Base-by-base conservation (phyloP, 2,113 vertebrate genomes). In the Andinoacara biseriatus region DNA sequence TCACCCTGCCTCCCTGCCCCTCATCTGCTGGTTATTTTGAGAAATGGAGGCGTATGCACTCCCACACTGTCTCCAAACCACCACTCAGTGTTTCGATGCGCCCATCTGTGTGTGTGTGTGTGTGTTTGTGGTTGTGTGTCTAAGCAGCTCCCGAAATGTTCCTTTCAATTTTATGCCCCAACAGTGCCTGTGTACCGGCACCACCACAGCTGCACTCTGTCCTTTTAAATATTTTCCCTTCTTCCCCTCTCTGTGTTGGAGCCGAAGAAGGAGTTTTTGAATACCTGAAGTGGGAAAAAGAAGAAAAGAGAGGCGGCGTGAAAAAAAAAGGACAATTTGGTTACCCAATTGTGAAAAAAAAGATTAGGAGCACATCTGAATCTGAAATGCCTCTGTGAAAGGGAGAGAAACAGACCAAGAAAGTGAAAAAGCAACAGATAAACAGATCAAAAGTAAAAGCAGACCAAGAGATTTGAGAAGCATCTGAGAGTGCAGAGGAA, bases 1-100 rank as follows among this genome's bases (percentile, higher is more conserved):
- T 90, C 84, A 29, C 89, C 92, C 88, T 86, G 87, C 89, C 90
- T 91, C 89, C 84, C 81, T 90, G 87, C 89, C 84, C 89, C 87
- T 93, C 93, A 93, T 93, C 93, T 92, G 89, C 80, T 1, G 80
- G 79, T 86, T 94, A 94, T 94, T 93, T 93, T 90, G 74, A 82
- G 92, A 92, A 87, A 82, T 22, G 72, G 82, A 92, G 90, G 89
- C 86, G 84, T 90, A 84, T 69, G 85, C 72, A 80, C 91, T 85
- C 92, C 92, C 90, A 93, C 93, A 84, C 84, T 76, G 88, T 93
- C 88, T 93, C 86, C 85, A 87, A 91, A 93, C 88, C 81, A 89
- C 90, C 88, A 92, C 92, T 90, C 92, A 85, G 72, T 79, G 86
- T 87, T 69, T 52, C 65, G 18, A 24, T 69, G 43, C 43, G 31